These are phyloP conservation scores for Siniperca chuatsi DNA, from an alignment of 2,113 vertebrate species.

Conservation along the genomic window DNA sequence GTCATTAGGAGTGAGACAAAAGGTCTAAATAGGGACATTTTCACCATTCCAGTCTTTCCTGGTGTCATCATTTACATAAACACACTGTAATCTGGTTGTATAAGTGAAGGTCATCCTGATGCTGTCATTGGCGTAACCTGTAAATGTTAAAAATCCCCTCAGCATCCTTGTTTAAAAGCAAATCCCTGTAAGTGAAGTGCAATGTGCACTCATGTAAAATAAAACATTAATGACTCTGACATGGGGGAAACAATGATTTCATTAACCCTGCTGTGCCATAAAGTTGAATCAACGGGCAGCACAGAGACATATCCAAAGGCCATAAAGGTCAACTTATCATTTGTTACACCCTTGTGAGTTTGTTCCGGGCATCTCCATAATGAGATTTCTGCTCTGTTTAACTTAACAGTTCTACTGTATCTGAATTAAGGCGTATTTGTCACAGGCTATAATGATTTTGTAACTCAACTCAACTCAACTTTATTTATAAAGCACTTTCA, in stretches of 20 bases:
- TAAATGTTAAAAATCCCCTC: background rate
- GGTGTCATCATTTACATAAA: conserved; percentile 15
- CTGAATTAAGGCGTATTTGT: conserved; percentile 47
- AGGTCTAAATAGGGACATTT: conserved; percentile 48
- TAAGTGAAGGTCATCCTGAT: conserved; percentile 33
- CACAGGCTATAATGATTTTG: conserved; percentile 42
- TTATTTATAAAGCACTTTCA: too few relatives aligned
- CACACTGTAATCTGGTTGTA: conserved; percentile 4
- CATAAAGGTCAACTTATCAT: conserved; percentile 69
- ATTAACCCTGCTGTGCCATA: conserved; percentile 47
- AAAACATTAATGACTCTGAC: conserved; percentile 49
- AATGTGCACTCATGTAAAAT: conserved; percentile 44
- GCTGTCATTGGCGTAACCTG: conserved; percentile 3
- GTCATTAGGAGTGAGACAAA: conserved; percentile 46
- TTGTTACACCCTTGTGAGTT: conserved; percentile 64
- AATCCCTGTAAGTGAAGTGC: background rate
- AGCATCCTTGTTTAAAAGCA: conserved; percentile 22
- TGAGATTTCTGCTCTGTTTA: conserved; percentile 76
- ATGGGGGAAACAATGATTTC: conserved; percentile 59
- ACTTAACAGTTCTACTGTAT: conserved; percentile 54
- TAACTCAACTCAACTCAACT: background rate
- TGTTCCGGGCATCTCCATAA: conserved; percentile 57
- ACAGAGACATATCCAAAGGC: conserved; percentile 26
- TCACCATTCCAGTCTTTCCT: background rate
- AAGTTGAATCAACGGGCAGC: conserved; percentile 35